A percentile compares a stretch with the other conserved stretches of the same genome.
phyloP scores from a whole-genome alignment of 2,888 invertebrate species.

The Perdita meconis region DNA sequence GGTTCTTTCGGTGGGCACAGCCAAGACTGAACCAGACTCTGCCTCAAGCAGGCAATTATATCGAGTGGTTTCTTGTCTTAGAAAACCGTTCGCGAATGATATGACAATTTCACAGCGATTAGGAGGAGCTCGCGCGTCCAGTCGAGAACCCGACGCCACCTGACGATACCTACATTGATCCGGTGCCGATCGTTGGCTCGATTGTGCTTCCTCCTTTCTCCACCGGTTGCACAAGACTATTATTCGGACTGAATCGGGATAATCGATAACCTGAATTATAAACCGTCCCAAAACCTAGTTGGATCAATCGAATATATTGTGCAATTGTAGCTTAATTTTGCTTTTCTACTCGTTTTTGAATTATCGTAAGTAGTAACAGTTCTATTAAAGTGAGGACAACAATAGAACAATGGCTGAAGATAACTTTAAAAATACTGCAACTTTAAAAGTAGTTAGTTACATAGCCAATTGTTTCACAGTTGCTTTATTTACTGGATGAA shows the following conservation, averaged over 20 bases:
- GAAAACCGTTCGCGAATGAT: conserved; percentile 76
- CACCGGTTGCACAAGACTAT: conserved; percentile 74
- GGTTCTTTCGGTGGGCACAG: conserved; percentile 62
- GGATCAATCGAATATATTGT: neutral
- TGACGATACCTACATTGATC: conserved; percentile 17
- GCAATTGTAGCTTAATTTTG: conserved; percentile 13
- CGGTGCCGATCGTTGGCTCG: conserved; percentile 58
- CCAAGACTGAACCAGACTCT: conserved; percentile 70
- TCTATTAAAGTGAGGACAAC: conserved; percentile 11
- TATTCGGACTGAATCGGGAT: conserved; percentile 62
- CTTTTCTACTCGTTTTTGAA: neutral
- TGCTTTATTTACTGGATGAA: too few species aligned
- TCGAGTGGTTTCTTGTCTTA: conserved; percentile 66
- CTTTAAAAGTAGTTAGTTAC: too few species aligned
- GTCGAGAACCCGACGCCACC: conserved; percentile 17
- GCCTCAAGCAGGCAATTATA: conserved; percentile 77
- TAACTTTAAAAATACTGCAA: too few species aligned
- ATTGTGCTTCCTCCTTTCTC: conserved; percentile 82
- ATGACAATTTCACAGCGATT: conserved; percentile 77
- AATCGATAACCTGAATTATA: conserved; percentile 30
- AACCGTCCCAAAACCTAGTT: conserved; percentile 48
- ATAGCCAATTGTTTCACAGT: too few species aligned
- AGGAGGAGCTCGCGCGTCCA: conserved; percentile 36
- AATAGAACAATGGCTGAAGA: too few species aligned
- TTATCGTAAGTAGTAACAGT: neutral